These are phyloP conservation scores for Micrastur ruficollis DNA, from an alignment of 2,797 vertebrate species.

Conservation along the genomic window DNA sequence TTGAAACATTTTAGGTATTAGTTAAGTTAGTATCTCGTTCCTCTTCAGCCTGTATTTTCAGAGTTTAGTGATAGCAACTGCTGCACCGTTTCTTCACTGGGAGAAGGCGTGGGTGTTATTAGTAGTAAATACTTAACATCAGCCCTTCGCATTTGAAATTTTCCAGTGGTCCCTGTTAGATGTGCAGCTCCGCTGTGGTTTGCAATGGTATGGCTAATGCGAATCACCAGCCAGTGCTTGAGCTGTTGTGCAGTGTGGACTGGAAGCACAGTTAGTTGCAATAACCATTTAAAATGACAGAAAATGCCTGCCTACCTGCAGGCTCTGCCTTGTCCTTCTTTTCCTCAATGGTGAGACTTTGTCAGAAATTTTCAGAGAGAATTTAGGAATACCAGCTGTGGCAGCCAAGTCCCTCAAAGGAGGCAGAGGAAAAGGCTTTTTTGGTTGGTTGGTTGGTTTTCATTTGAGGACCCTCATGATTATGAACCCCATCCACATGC, in stretches of 20 bases:
- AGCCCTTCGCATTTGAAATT: not conserved
- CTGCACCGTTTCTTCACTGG: not conserved
- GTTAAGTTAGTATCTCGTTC: not conserved
- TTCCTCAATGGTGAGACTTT: not conserved
- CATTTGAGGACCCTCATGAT: not conserved
- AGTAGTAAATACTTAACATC: not conserved
- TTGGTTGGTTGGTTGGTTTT: not conserved
- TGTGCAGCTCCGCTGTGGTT: fast-evolving
- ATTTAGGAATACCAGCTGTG: not conserved
- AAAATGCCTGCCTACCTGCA: not conserved
- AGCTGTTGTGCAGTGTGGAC: not conserved
- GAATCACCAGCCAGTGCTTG: not conserved
- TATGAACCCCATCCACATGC: not conserved
- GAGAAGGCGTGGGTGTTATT: not conserved
- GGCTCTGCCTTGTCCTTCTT: not conserved
- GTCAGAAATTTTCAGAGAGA: not conserved
- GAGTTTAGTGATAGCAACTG: not conserved
- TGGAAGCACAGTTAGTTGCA: not conserved
- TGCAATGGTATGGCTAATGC: fast-evolving
- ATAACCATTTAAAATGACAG: not conserved
- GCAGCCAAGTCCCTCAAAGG: not conserved
- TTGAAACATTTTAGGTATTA: not conserved
- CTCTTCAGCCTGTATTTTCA: not conserved
- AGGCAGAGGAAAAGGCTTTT: not conserved
- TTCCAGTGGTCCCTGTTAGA: not conserved